These are phyloP conservation scores for Carcharodon carcharias DNA, from an alignment of 2,797 vertebrate genomes.

Conservation along the genomic window DNA sequence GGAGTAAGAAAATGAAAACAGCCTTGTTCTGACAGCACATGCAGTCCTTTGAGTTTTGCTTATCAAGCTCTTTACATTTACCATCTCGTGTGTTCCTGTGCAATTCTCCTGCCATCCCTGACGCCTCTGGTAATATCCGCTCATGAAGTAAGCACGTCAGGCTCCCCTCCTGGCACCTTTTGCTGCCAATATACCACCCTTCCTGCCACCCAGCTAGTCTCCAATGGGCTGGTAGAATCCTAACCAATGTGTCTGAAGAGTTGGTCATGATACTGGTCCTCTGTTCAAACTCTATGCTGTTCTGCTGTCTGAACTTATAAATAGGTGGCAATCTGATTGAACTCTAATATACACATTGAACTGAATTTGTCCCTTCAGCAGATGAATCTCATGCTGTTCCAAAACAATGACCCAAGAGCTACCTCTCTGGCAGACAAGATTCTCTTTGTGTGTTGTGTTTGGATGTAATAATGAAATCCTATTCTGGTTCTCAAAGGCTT, in stretches of 20 bases:
- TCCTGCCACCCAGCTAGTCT: background rate
- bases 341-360: background rate
- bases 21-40: too few relatives aligned
- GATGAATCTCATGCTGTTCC: background rate
- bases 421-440: conserved; percentile 22
- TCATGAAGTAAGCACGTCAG: background rate
- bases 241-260: background rate
- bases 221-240: background rate
- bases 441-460: conserved; percentile 22
- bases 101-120: too few relatives aligned
- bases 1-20: too few relatives aligned
- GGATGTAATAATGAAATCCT: conserved; percentile 20
- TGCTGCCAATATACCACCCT: background rate
- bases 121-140: too few relatives aligned
- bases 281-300: background rate
- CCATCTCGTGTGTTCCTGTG: too few relatives aligned
- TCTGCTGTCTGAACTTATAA: background rate
- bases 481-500: conserved; percentile 1
- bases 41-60: too few relatives aligned
- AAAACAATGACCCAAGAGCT: background rate
- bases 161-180: background rate
- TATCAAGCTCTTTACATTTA: too few relatives aligned
- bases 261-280: background rate
- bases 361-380: background rate
- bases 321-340: background rate